Conservation (phyloP, 2,797 vertebrate genomes). For the Diceros bicornis region DNA sequence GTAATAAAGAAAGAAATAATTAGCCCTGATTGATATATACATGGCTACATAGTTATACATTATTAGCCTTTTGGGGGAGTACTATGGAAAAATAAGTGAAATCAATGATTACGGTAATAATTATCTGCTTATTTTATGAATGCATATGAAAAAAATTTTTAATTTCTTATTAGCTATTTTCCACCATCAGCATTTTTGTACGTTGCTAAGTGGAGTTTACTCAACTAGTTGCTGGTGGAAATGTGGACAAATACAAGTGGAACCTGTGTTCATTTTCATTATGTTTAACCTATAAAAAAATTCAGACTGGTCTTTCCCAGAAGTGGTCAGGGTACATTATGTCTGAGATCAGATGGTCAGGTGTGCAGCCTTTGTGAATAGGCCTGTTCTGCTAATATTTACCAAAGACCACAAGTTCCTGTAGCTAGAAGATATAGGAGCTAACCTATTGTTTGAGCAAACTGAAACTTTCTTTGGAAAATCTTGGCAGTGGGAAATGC, state of each 20-base stretch:
- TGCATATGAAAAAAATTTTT: conserved; percentile 1
- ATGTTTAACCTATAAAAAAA: background rate
- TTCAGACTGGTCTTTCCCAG: conserved; percentile 71
- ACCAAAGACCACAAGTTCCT: conserved; percentile 76
- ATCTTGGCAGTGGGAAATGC: conserved; percentile 76
- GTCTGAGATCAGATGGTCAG: conserved; percentile 68
- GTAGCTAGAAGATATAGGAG: conserved; percentile 64
- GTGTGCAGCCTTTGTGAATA: conserved; percentile 70
- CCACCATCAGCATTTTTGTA: background rate
- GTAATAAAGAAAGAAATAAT: conserved; percentile 55
- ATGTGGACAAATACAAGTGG: background rate
- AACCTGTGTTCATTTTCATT: conserved; percentile 46
- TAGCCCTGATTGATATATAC: conserved; percentile 1
- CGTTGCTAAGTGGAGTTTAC: background rate
- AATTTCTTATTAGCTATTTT: conserved; percentile 15
- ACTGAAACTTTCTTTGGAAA: conserved; percentile 82
- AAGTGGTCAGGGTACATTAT: conserved; percentile 49
- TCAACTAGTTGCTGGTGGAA: conserved; percentile 25
- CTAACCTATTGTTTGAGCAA: conserved; percentile 79
- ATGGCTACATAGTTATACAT: background rate
- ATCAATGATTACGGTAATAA: conserved; percentile 28
- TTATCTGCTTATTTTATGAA: conserved; percentile 14
- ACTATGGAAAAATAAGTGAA: conserved; percentile 26
- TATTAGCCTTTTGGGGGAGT: background rate
- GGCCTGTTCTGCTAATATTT: conserved; percentile 79